Conservation (phyloP, 2,113 vertebrate species). For the Eulacestoma nigropectus region DNA sequence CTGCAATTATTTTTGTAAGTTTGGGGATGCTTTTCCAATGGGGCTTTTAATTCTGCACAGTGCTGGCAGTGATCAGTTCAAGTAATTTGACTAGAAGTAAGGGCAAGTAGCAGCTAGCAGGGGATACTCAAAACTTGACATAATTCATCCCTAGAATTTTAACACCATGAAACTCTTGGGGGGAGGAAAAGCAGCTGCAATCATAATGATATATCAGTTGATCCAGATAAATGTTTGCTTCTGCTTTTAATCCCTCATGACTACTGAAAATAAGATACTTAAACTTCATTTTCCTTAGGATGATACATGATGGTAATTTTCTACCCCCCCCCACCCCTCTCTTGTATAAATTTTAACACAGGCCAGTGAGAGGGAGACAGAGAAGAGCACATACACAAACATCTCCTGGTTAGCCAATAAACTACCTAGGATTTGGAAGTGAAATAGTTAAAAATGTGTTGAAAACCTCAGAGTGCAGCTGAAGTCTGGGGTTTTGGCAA, state of each 20-base stretch:
- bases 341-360: not conserved
- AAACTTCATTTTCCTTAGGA: not conserved
- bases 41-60: not conserved
- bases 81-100: not conserved
- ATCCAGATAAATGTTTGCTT: not conserved
- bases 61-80: not conserved
- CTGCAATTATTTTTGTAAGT: not conserved
- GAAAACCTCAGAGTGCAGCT: not conserved
- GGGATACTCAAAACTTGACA: not conserved
- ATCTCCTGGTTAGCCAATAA: not conserved
- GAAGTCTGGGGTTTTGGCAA: not conserved
- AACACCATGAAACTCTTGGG: not conserved
- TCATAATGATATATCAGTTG: not conserved
- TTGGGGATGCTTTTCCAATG: not conserved
- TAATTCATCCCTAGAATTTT: not conserved
- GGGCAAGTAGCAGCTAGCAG: not conserved
- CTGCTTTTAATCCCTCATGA: not conserved
- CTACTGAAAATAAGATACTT: not conserved
- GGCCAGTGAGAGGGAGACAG: not conserved
- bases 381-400: not conserved
- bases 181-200: not conserved
- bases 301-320: not conserved
- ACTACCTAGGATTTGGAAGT: not conserved
- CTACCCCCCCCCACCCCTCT: fast-evolving
- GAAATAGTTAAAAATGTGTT: not conserved